Evolutionary conservation across 1,140 invertebrate genomes (phyloP).

Genomic region (Heliconius eleuchia): DNA sequence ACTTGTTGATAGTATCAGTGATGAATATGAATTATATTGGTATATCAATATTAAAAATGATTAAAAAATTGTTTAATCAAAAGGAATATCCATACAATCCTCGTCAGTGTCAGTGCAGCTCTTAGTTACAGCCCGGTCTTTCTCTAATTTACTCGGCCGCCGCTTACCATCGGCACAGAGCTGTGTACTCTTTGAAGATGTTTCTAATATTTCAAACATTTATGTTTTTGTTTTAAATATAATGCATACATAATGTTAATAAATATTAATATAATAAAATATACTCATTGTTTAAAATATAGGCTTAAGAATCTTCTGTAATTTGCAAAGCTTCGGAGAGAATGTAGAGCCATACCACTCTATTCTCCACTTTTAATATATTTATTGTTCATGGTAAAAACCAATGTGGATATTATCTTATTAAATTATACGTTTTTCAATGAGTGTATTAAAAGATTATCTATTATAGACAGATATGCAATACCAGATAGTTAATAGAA

Average conservation of each 20-base stretch:
- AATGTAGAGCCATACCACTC: too few relatives aligned
- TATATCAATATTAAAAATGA: not conserved
- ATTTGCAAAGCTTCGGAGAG: too few relatives aligned
- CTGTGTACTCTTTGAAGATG: slow-evolving; percentile 29
- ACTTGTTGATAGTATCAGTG: too few relatives aligned
- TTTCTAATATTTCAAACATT: slow-evolving; percentile 23
- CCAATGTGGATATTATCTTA: too few relatives aligned
- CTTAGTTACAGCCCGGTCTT: slow-evolving; percentile 67
- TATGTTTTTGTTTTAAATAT: slow-evolving; percentile 3
- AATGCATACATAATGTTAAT: not conserved
- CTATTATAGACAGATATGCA: too few relatives aligned
- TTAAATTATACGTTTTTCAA: too few relatives aligned
- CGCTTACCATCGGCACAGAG: slow-evolving; percentile 43
- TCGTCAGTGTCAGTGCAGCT: slow-evolving; percentile 56
- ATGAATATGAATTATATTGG: not conserved
- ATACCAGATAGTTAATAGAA: not conserved
- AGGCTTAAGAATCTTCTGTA: too few relatives aligned
- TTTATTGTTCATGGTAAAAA: too few relatives aligned
- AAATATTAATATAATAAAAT: too few relatives aligned
- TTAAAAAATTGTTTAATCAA: not conserved
- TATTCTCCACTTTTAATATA: too few relatives aligned
- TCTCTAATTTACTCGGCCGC: slow-evolving; percentile 72
- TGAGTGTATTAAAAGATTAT: too few relatives aligned
- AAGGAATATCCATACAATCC: slow-evolving; percentile 46
- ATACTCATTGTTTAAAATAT: too few relatives aligned